Percentiles rank a stretch among this genome's conserved stretches.
These are phyloP conservation scores for Acipenser oxyrinchus DNA, from an alignment of 2,797 vertebrate genomes.

Conservation along the genomic window DNA sequence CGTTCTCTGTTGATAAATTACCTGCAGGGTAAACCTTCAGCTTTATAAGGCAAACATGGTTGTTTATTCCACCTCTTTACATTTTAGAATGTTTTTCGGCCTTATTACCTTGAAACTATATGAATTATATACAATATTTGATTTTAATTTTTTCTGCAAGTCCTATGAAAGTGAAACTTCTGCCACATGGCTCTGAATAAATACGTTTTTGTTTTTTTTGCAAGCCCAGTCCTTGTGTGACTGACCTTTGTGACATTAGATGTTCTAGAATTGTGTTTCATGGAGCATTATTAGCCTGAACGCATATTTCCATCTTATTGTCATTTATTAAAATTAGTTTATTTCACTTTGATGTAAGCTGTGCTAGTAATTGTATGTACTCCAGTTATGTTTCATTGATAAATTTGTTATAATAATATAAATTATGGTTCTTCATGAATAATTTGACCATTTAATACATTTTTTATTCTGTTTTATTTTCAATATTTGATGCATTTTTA, in stretches of 20 bases:
- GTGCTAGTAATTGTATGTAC: slow-evolving; percentile 67
- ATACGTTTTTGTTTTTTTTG: background rate
- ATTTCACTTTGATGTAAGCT: slow-evolving; percentile 67
- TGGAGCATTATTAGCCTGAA: slow-evolving; percentile 42
- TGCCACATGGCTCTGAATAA: background rate
- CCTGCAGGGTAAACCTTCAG: too few relatives aligned
- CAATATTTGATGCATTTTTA: too few relatives aligned
- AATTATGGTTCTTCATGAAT: slow-evolving; percentile 81
- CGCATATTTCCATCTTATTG: slow-evolving; percentile 45
- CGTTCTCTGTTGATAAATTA: too few relatives aligned
- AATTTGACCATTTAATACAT: slow-evolving; percentile 72
- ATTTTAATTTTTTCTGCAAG: too few relatives aligned
- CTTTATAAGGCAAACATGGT: too few relatives aligned
- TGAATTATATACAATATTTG: too few relatives aligned
- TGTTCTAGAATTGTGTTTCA: slow-evolving; percentile 20
- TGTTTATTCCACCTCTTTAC: too few relatives aligned
- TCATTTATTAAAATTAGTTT: slow-evolving; percentile 72
- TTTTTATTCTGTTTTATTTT: slow-evolving; percentile 21
- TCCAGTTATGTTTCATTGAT: slow-evolving; percentile 77
- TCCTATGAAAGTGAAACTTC: too few relatives aligned
- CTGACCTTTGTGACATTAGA: slow-evolving; percentile 21
- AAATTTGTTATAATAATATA: slow-evolving; percentile 75
- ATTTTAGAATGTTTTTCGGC: too few relatives aligned
- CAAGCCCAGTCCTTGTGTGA: background rate
- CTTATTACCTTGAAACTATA: too few relatives aligned